These are phyloP conservation scores for Drosophila repletoides DNA, from an alignment of 1,140 invertebrate genomes.

Conservation along the genomic window DNA sequence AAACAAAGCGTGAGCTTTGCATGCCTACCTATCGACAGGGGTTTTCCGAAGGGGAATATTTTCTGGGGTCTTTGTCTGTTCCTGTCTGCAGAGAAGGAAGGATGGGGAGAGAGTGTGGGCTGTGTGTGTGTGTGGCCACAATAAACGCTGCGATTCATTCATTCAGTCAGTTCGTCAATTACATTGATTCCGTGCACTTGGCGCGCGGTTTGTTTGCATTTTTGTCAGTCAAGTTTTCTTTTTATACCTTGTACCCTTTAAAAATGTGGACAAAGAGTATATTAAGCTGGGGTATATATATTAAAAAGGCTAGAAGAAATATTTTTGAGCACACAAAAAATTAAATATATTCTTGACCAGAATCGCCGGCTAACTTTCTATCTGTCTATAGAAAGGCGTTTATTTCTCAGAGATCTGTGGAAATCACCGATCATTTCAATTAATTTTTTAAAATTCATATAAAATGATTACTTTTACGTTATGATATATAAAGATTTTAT, in stretches of 20 bases:
- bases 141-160: slow-evolving; percentile 61
- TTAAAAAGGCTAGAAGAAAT: too few relatives aligned
- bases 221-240: slow-evolving; percentile 36
- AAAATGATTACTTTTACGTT: too few relatives aligned
- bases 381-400: too few relatives aligned
- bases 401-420: too few relatives aligned
- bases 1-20: slow-evolving; percentile 57
- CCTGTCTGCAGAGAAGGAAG: neutral
- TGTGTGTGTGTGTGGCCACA: slow-evolving; percentile 47
- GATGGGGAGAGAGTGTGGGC: neutral
- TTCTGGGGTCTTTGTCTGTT: too few relatives aligned
- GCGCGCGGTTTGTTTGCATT: slow-evolving; percentile 46
- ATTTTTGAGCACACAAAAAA: too few relatives aligned
- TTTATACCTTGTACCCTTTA: neutral
- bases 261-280: slow-evolving; percentile 6
- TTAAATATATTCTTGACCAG: too few relatives aligned
- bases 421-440: too few relatives aligned
- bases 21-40: slow-evolving; percentile 18
- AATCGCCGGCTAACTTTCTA: too few relatives aligned
- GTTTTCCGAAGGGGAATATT: neutral
- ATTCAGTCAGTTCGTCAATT: slow-evolving; percentile 69
- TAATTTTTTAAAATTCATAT: too few relatives aligned
- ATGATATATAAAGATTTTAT: too few relatives aligned
- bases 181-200: slow-evolving; percentile 59
- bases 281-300: too few relatives aligned